These are phyloP conservation scores for Holocentrus rufus DNA, from an alignment of 2,797 vertebrate genomes.

Conservation along the genomic window DNA sequence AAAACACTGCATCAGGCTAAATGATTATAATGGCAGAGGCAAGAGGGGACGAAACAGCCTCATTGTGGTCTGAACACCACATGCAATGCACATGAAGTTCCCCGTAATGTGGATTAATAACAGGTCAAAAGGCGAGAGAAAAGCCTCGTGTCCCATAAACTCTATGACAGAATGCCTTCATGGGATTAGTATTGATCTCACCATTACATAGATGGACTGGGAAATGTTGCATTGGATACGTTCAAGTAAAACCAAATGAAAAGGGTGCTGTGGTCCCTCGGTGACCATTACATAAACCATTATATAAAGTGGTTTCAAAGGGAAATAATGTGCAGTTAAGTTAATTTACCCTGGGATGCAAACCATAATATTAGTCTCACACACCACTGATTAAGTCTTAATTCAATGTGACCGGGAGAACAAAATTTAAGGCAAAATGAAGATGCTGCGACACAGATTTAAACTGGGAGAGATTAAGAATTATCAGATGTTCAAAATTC, in stretches of 20 bases:
- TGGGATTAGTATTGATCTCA: slow-evolving; percentile 34
- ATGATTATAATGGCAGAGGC: slow-evolving; percentile 31
- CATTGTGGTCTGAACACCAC: slow-evolving; percentile 20
- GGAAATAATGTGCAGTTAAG: no score
- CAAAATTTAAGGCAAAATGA: no score
- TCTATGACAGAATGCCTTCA: slow-evolving; percentile 12
- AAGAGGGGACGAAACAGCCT: slow-evolving; percentile 28
- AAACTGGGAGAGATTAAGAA: background rate
- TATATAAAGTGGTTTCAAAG: no score
- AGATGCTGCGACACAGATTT: no score
- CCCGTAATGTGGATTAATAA: slow-evolving; percentile 50
- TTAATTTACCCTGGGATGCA: no score
- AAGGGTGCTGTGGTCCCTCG: no score
- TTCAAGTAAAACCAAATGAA: background rate
- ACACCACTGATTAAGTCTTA: no score
- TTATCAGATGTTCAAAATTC: no score
- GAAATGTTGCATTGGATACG: background rate
- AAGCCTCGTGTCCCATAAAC: slow-evolving; percentile 22
- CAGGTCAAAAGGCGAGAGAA: slow-evolving; percentile 42
- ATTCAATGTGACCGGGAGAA: no score
- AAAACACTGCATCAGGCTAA: slow-evolving; percentile 20
- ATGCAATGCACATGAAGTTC: slow-evolving; percentile 13
- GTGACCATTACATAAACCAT: no score
- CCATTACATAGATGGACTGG: slow-evolving; percentile 9
- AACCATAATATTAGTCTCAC: no score